A percentile compares a stretch with the other conserved stretches of the same genome.
Evolutionary conservation across 2,113 vertebrate species (phyloP).

Genomic region (Crocuta crocuta): DNA sequence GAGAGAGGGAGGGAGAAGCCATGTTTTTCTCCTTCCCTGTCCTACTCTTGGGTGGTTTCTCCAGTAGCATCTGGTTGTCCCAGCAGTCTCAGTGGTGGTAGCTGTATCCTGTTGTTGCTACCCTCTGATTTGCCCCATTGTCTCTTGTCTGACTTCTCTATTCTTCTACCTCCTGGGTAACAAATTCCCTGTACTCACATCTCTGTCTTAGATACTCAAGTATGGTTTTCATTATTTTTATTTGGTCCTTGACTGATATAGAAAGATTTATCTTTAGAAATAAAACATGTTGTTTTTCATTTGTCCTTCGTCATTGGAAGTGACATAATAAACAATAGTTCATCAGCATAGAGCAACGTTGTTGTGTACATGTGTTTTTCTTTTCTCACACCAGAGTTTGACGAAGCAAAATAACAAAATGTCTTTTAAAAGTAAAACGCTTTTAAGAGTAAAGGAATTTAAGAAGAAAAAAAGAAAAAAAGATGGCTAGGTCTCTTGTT

Average conservation of each 20-base stretch:
- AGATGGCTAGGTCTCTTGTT: not conserved
- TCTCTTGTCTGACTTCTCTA: not conserved
- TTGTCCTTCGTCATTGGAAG: slow-evolving; percentile 38
- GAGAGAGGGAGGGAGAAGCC: not conserved
- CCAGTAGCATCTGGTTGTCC: not conserved
- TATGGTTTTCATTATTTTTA: slow-evolving; percentile 47
- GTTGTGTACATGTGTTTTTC: not conserved
- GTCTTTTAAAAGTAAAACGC: not conserved
- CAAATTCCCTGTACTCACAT: not conserved
- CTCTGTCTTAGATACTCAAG: slow-evolving; percentile 2
- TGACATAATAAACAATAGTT: not conserved
- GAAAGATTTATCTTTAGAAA: slow-evolving; percentile 52
- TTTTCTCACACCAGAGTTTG: not conserved
- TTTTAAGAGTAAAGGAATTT: not conserved
- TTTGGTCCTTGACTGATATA: not conserved
- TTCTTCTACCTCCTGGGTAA: slow-evolving; percentile 22
- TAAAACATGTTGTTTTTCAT: slow-evolving; percentile 45
- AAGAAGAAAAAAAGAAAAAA: not conserved
- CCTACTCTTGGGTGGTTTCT: not conserved
- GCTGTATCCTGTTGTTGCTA: not conserved
- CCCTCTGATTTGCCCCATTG: slow-evolving; percentile 12
- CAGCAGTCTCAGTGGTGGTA: not conserved
- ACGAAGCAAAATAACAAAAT: not conserved
- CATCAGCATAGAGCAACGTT: not conserved
- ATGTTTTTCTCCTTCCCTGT: slow-evolving; percentile 37